Conservation (phyloP, 2,113 vertebrate genomes). For the Anhinga anhinga region DNA sequence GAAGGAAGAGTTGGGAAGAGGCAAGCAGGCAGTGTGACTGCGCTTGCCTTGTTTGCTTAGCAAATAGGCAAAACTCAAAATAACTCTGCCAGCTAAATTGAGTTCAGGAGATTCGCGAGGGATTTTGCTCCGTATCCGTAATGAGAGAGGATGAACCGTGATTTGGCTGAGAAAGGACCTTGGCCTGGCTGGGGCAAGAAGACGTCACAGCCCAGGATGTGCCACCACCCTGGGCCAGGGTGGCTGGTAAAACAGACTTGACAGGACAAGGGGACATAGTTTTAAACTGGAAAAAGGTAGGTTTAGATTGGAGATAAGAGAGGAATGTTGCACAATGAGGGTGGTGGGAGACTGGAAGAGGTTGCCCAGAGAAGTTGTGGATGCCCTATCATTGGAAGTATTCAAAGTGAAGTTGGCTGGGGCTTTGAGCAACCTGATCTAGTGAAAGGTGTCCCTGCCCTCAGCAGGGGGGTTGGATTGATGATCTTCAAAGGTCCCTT, state of each 20-base stretch:
- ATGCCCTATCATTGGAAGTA: background rate
- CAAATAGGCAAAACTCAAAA: conserved; percentile 25
- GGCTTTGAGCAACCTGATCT: background rate
- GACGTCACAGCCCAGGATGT: fast-evolving
- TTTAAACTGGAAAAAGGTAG: background rate
- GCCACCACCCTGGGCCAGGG: background rate
- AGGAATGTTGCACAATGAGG: background rate
- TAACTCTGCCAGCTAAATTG: background rate
- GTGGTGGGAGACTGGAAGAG: background rate
- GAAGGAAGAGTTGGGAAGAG: background rate
- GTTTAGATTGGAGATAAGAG: background rate
- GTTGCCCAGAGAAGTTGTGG: background rate
- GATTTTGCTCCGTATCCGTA: background rate
- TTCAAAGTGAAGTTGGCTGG: fast-evolving
- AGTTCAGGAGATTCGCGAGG: background rate
- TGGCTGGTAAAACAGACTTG: background rate
- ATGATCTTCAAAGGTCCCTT: background rate
- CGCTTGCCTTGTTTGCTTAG: background rate
- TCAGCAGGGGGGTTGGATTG: fast-evolving
- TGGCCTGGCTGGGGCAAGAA: background rate
- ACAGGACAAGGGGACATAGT: background rate
- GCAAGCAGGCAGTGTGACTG: background rate
- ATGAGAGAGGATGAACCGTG: background rate
- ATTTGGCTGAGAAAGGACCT: background rate
- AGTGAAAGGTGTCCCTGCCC: background rate